Evolutionary conservation across 2,797 vertebrate genomes (phyloP).

Genomic region (Echiichthys vipera): DNA sequence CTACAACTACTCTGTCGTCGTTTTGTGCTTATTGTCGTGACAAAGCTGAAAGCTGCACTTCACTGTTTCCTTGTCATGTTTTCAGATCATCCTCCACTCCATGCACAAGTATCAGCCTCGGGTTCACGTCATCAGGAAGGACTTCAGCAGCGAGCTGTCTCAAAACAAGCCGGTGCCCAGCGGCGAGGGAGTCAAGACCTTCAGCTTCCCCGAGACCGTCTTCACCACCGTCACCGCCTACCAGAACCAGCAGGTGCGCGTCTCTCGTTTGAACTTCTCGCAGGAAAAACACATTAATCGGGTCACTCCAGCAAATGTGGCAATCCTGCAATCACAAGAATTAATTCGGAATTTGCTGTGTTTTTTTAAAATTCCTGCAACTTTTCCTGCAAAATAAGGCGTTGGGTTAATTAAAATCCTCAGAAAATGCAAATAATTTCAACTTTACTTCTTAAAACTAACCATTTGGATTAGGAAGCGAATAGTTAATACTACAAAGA

Average conservation of each 20-base stretch:
- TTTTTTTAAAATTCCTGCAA: neutral
- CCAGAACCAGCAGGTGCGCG: constrained; percentile 97
- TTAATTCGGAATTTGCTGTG: neutral
- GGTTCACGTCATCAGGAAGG: constrained; percentile 92
- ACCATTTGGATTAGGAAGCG: neutral
- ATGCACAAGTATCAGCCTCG: constrained; percentile 98
- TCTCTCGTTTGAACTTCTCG: neutral
- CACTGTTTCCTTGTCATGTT: neutral
- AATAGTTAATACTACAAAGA: too few species aligned
- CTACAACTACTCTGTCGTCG: too few species aligned
- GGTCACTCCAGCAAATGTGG: neutral
- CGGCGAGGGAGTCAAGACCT: constrained; percentile 93
- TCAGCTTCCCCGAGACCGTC: constrained; percentile 97
- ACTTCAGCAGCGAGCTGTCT: constrained; percentile 94
- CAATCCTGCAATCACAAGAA: neutral
- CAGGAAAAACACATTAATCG: neutral
- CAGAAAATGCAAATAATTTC: neutral
- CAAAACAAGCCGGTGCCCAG: constrained; percentile 92
- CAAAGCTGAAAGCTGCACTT: neutral
- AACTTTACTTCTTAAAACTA: neutral
- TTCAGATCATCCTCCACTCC: constrained; percentile 98
- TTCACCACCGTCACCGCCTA: constrained; percentile 99
- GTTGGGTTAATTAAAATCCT: too few species aligned
- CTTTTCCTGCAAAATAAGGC: neutral
- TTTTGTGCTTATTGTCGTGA: too few species aligned